Evolutionary conservation across 2,797 vertebrate genomes (phyloP).

Genomic region (Catostomus latipinnis): DNA sequence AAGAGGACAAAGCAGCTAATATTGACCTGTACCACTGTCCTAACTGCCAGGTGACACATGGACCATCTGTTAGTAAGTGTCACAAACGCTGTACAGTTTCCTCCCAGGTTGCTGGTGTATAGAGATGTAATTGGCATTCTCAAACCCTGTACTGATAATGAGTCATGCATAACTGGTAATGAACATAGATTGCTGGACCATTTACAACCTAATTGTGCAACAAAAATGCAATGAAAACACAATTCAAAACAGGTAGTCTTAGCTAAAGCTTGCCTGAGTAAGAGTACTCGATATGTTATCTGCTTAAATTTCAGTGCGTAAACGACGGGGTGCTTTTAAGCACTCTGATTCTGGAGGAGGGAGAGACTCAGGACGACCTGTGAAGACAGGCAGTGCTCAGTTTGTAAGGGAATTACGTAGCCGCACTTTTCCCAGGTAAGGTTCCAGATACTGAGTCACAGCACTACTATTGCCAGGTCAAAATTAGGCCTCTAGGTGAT

Average conservation of each 20-base stretch:
- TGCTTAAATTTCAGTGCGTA: conserved; percentile 83
- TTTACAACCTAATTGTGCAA: background rate
- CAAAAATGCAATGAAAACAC: background rate
- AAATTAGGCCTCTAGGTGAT: background rate
- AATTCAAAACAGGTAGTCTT: background rate
- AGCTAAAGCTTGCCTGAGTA: background rate
- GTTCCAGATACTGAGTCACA: background rate
- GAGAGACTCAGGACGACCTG: conserved; percentile 80
- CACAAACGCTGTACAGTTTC: no score
- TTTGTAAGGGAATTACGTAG: conserved; percentile 90
- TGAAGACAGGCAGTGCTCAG: conserved; percentile 88
- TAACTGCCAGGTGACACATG: conserved; percentile 91
- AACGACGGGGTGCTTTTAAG: conserved; percentile 84
- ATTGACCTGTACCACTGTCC: conserved; percentile 96
- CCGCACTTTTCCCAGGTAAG: conserved; percentile 90
- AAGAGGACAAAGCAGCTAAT: conserved; percentile 90
- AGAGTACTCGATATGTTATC: background rate
- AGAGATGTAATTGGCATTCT: background rate
- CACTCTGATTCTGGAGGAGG: conserved; percentile 69
- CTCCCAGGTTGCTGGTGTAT: background rate
- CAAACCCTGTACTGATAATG: no score
- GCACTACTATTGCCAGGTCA: background rate
- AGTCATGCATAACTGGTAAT: background rate
- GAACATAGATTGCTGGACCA: background rate
- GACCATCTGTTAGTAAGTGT: conserved; percentile 94